Base-by-base conservation (phyloP, 2,113 vertebrate genomes). In the Gymnogyps californianus region DNA sequence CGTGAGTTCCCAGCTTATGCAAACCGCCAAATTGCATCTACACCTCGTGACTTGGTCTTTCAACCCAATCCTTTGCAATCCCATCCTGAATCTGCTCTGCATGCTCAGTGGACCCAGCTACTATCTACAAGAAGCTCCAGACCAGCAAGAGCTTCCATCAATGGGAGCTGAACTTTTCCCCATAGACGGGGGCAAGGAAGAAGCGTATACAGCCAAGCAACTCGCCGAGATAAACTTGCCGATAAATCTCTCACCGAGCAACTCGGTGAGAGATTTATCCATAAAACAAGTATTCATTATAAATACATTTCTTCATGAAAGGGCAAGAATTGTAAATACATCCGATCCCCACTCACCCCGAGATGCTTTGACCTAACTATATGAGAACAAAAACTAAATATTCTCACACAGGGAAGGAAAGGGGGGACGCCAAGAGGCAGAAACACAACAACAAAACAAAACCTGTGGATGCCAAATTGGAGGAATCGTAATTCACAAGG, bases 211-310 rank as follows among this genome's bases (percentile, higher is more conserved):
- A 62, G 51, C 51, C 3, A 4, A 92, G 20, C 49, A 51, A 34
- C 31, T n/a, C 3, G 0, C 29, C 0, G 0, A 49, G 22, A 24
- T 19, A 67, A 83, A 77, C 57, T 29, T 5, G 1, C 6, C 5
- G 2, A 16, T 13, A 18, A 6, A 38, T 28, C 12, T 29, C 28
- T 38, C 18, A 1, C n/a, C 1, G 0, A 85, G 44, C 26, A 44
- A 38, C 46, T n/a, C 4, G 0, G 57, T 4, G 2, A 55, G 58
- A 29, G 20, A 55, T 49, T 57, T 49, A 16, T 20, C 64, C 13
- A 1, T 26, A 22, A 34, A 20, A 19, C 11, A 3, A 54, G 6
- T 11, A 19, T 12, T 52, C 2, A 2, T 28, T 46, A 31, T 8
- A 66, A 65, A 74, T 14, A 29, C 16, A 21, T 46, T 52, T 54